Evolutionary conservation across 2,797 vertebrate genomes (phyloP).

Genomic region (Darevskia mixta): DNA sequence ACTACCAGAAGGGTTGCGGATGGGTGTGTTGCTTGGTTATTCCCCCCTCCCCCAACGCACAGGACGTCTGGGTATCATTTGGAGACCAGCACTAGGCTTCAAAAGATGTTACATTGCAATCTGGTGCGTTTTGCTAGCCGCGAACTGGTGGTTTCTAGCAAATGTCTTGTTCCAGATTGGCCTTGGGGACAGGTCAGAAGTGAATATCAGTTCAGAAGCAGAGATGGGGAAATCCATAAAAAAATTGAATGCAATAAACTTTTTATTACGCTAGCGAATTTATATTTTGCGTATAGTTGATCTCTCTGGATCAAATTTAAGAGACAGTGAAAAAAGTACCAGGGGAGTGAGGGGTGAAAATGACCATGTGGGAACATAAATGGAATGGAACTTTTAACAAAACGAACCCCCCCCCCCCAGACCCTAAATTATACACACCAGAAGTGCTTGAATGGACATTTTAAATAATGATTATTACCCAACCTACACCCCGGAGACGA

Average conservation of each 20-base stretch:
- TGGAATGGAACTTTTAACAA: background rate
- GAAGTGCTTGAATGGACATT: background rate
- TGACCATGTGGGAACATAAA: background rate
- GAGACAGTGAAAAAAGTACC: rapidly evolving
- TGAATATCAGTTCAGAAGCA: background rate
- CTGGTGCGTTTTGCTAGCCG: background rate
- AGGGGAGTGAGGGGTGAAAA: background rate
- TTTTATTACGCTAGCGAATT: background rate
- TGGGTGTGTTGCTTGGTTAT: background rate
- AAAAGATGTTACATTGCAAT: background rate
- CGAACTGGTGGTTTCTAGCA: slow-evolving; percentile 19
- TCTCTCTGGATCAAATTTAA: background rate
- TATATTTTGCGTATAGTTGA: background rate
- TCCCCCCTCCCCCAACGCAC: rapidly evolving
- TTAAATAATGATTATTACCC: background rate
- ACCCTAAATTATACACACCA: slow-evolving; percentile 3
- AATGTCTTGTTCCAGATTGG: background rate
- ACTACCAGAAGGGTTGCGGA: background rate
- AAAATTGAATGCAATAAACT: background rate
- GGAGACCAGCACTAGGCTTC: background rate
- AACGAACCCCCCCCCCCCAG: background rate
- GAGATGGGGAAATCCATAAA: background rate
- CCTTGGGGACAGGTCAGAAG: background rate
- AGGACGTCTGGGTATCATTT: background rate
- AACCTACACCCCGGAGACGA: background rate